phyloP scores from a whole-genome alignment of 2,797 vertebrate species.

The Gephyroberyx darwinii region DNA sequence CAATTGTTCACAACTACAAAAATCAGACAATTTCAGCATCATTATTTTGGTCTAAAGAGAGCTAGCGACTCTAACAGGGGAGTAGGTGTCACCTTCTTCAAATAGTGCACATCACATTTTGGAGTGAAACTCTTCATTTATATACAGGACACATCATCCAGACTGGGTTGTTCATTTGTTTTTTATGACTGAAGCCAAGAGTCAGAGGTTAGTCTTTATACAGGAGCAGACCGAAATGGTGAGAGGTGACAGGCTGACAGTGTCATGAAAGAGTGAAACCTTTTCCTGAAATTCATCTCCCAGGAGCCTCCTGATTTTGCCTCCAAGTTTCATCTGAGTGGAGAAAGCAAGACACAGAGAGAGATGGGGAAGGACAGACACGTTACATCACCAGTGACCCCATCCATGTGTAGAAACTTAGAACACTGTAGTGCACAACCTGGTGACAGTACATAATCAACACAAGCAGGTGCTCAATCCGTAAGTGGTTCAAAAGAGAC shows the following conservation, averaged over 20 bases:
- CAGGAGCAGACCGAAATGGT: neutral
- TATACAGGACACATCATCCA: neutral
- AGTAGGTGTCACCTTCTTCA: neutral
- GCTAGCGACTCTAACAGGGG: neutral
- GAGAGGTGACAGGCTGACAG: slow-evolving; percentile 5
- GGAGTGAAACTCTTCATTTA: slow-evolving; percentile 8
- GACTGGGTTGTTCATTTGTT: neutral
- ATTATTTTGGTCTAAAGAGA: neutral
- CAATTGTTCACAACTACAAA: neutral
- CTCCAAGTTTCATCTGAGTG: slow-evolving; percentile 87
- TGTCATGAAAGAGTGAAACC: slow-evolving; percentile 73
- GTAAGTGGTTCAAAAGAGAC: too few relatives aligned
- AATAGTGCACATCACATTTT: neutral
- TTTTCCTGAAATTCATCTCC: slow-evolving; percentile 90
- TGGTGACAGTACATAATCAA: too few relatives aligned
- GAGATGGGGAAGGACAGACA: slow-evolving; percentile 36
- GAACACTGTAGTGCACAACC: too few relatives aligned
- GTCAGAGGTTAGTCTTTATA: slow-evolving; percentile 8
- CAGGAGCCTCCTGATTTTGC: slow-evolving; percentile 86
- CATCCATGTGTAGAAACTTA: slow-evolving; percentile 60
- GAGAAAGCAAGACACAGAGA: slow-evolving; percentile 57
- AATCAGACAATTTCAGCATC: neutral
- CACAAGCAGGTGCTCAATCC: too few relatives aligned
- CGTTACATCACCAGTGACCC: slow-evolving; percentile 72
- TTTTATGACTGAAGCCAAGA: neutral